Percentiles rank a stretch among this genome's conserved stretches.
Evolutionary conservation across 1,140 invertebrate genomes (phyloP).

Genomic region (Fragariocoptes setiger): DNA sequence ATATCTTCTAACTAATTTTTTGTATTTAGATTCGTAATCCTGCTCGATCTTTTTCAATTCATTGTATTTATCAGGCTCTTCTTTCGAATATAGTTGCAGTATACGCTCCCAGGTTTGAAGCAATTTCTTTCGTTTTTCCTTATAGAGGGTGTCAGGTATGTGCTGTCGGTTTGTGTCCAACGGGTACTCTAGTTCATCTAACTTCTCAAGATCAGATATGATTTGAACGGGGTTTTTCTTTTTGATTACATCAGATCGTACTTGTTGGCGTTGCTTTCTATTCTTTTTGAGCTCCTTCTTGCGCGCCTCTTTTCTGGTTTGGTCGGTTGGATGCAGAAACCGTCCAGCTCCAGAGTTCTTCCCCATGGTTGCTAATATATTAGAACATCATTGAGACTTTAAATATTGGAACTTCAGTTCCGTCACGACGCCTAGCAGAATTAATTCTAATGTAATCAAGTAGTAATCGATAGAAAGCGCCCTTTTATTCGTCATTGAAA

Average conservation of each 20-base stretch:
- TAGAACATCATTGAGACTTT: too few relatives aligned
- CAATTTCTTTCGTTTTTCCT: constrained; percentile 80
- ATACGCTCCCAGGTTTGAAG: constrained; percentile 78
- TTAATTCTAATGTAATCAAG: too few relatives aligned
- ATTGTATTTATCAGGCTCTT: constrained; percentile 69
- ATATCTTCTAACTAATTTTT: constrained; percentile 57
- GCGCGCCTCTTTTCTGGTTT: constrained; percentile 80
- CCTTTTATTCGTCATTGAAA: too few relatives aligned
- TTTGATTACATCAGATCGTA: constrained; percentile 78
- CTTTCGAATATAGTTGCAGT: constrained; percentile 77
- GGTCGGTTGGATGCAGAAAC: constrained; percentile 73
- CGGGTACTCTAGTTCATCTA: constrained; percentile 94
- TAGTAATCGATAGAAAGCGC: too few relatives aligned
- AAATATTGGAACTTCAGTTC: too few relatives aligned
- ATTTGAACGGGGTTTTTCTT: constrained; percentile 84
- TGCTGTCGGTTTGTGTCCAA: constrained; percentile 66
- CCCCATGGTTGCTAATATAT: too few relatives aligned
- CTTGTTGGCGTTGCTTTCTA: constrained; percentile 77
- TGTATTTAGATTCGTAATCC: constrained; percentile 64
- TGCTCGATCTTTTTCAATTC: constrained; percentile 60
- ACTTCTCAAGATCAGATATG: constrained; percentile 77
- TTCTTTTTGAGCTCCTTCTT: constrained; percentile 95
- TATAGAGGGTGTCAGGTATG: constrained; percentile 76
- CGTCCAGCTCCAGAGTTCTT: too few relatives aligned
- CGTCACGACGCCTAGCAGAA: too few relatives aligned